Percentiles rank a stretch among this genome's conserved stretches.
Evolutionary conservation across 92 coral and sea anemone species (phyloP).

Genomic region (Metridium senile): DNA sequence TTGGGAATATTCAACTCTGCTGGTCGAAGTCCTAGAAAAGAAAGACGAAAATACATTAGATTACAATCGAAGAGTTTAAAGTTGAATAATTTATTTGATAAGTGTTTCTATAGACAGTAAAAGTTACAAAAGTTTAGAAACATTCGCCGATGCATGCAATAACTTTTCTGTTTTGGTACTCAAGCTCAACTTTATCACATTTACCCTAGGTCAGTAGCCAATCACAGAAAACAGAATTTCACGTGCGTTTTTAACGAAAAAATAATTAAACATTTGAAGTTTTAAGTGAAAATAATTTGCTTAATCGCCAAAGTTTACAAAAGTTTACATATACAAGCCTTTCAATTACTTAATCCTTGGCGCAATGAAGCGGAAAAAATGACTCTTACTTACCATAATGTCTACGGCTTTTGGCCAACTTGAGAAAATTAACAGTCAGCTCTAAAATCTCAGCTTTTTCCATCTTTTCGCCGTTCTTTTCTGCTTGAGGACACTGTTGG

Average conservation of each 20-base stretch:
- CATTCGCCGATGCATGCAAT: no score
- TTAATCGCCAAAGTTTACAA: background rate
- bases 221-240: no score
- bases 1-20: slow-evolving; percentile 16
- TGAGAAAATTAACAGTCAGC: slow-evolving; percentile 90
- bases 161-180: no score
- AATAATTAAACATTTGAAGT: no score
- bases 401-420: slow-evolving; percentile 70
- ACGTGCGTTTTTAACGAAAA: no score
- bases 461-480: slow-evolving; percentile 87
- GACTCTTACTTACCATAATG: slow-evolving; percentile 39
- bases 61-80: background rate
- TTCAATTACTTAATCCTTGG: background rate
- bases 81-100: no score
- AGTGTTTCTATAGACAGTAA: no score
- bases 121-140: no score
- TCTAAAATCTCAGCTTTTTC: slow-evolving; percentile 98
- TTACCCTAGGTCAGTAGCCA: no score
- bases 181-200: no score
- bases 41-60: background rate
- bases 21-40: slow-evolving; percentile 24
- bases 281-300: background rate
- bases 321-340: background rate
- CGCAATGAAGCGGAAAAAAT: slow-evolving; percentile 20
- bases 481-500: slow-evolving; percentile 60